Evolutionary conservation across 2,113 vertebrate genomes (phyloP), one percentile per base, ranked within the genome.

Genomic region (Hippotragus niger): DNA sequence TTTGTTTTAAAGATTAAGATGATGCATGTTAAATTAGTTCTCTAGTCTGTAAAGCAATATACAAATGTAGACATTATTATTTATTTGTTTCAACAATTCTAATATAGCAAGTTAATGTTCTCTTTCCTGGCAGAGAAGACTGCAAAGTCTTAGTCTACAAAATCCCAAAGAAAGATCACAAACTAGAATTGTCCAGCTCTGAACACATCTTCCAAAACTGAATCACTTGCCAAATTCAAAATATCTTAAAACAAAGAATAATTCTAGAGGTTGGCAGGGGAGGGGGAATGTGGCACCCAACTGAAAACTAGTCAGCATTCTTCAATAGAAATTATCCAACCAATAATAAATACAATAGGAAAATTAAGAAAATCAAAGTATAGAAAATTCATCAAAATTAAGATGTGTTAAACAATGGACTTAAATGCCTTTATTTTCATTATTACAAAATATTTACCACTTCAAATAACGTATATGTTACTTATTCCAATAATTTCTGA

Each of bases 391-490:
- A 33, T 45, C 52, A 14, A 88, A 95, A 92, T 62, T 33, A 92
- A 87, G 60, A 82, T 50, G 10, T 23, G 15, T 21, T 58, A 88
- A 64, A 67, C 55, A 91, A 78, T 6, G 40, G 45, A 88, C 45
- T 92, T 96, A 92, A 82, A 85, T 78, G 29, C 19, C 31, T 95
- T 88, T 92, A 52, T 47, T 82, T 57, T 33, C 43, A 87, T 55
- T 55, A 94, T 76, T 80, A 88, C 16, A 90, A 94, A 97, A 31
- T 64, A 93, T 52, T 50, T 82, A 88, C 83, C 81, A 89, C 33
- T 81, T 85, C 64, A 96, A 92, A 95, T 71, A 92, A 95, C 84
- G 5, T 86, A 6, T 19, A 82, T 92, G 83, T 86, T 87, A 62
- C 71, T 64, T 89, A 86, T 80, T 88, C 36, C 19, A 92, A 84